Base-by-base conservation (phyloP, 2,113 vertebrate genomes). In the Balaeniceps rex region DNA sequence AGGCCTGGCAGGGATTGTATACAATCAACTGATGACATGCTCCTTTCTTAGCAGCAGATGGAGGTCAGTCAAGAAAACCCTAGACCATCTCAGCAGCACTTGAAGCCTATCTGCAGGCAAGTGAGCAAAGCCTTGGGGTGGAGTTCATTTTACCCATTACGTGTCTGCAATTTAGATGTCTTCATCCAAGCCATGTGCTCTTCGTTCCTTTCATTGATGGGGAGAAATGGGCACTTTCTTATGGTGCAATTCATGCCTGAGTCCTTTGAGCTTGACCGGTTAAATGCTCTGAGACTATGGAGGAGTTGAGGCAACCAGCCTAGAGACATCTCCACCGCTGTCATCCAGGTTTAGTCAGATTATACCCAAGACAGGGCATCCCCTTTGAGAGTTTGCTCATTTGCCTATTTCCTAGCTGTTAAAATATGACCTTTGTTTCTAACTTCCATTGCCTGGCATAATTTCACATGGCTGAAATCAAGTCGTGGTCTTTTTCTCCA, bases 101-200 rank as follows among this genome's bases (percentile, higher is more conserved):
- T 44, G 14, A 0, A 8, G 12, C 24, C 51, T 68, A 8, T 18
- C 57, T 91, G 42, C 54, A 63, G 60, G 78, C 24, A 44, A 1
- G 15, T 14, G 33, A 58, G 78, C 29, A 54, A 55, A 52, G 31
- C 34, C 51, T 36, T 2, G 23, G 10, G 36, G 4, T 68, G 65
- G 65, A 64, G 87, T 38, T 75, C 19, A 26, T 82, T 58, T 71
- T 10, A 23, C 11, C 16, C 29, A 7, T 24, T 17, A 7, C 1
- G 0, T 5, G 6, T 34, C 60, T 68, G 40, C 42, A 42, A 5
- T 75, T 94, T 28, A 0, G 0, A 2, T 16, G 10, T 58, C 69
- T 78, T 55, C 92, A 58, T 66, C 72, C 26, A 12, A 63, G 19
- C 34, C 79, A 63, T 58, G 49, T 51, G 33, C 44, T 81, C 36